phyloP scores from a whole-genome alignment of 2,113 vertebrate genomes.

The Entosphenus tridentatus region DNA sequence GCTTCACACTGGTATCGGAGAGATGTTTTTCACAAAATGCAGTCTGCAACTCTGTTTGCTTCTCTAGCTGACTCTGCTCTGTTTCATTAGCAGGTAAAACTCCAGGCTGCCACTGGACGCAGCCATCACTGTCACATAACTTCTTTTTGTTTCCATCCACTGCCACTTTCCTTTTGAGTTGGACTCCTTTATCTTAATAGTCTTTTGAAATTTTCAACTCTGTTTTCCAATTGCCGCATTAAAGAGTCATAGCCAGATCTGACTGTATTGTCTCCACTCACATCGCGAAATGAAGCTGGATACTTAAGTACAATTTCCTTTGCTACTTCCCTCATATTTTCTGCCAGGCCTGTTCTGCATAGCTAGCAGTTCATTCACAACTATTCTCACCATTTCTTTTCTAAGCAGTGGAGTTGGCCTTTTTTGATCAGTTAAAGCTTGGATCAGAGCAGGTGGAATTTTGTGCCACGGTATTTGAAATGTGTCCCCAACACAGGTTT shows the following conservation, averaged over 20 bases:
- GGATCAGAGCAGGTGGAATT: too few species aligned
- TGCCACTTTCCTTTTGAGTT: too few species aligned
- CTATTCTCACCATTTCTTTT: conserved; percentile 8
- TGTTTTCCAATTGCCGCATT: conserved; percentile 10
- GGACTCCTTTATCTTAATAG: background rate
- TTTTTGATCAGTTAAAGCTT: conserved; percentile 8
- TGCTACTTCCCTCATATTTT: conserved; percentile 8
- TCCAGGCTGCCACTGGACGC: conserved; percentile 8
- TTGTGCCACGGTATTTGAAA: conserved; percentile 1
- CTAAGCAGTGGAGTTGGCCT: conserved; percentile 7
- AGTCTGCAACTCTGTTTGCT: too few species aligned
- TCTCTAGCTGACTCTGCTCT: too few species aligned
- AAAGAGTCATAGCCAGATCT: conserved; percentile 8
- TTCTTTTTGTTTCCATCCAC: conserved; percentile 8
- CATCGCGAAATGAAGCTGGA: conserved; percentile 8
- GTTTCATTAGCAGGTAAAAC: background rate
- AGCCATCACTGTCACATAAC: conserved; percentile 2
- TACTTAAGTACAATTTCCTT: conserved; percentile 8
- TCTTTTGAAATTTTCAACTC: conserved; percentile 7
- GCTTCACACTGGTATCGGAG: conserved; percentile 2
- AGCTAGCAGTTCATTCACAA: conserved; percentile 5
- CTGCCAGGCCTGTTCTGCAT: conserved; percentile 8
- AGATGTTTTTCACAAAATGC: conserved; percentile 7
- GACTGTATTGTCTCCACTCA: conserved; percentile 7
- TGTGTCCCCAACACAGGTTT: background rate